Conservation (phyloP, 2,113 vertebrate species). For the Agelaius phoeniceus region DNA sequence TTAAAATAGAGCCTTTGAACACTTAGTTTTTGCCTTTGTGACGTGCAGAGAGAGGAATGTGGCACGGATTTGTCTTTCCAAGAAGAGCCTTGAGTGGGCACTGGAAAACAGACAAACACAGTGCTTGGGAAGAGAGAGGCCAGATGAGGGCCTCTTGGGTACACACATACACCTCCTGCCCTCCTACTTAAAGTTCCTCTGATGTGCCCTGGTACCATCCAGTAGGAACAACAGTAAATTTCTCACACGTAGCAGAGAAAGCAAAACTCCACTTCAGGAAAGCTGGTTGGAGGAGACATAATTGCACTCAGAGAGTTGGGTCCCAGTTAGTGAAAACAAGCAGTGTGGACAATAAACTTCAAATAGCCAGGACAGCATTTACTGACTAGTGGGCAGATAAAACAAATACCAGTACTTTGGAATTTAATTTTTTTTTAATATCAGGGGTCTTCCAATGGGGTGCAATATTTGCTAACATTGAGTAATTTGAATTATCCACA, state of each 20-base stretch:
- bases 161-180: rapidly evolving
- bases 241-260: neutral
- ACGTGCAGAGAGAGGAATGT: neutral
- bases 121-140: neutral
- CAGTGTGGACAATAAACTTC: neutral
- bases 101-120: neutral
- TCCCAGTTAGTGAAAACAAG: neutral
- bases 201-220: neutral
- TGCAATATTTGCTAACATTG: conserved; percentile 72
- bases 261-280: neutral
- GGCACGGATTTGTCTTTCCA: neutral
- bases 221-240: neutral
- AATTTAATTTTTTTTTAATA: neutral
- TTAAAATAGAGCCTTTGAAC: neutral
- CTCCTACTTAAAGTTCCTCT: neutral
- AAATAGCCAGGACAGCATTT: conserved; percentile 1
- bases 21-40: neutral
- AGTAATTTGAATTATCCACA: conserved; percentile 70
- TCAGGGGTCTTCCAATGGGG: conserved; percentile 52
- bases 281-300: neutral
- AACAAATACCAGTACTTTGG: conserved; percentile 34
- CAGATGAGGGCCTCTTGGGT: neutral
- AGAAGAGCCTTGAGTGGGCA: neutral
- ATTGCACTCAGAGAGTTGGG: neutral
- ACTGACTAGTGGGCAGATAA: neutral